Conservation (phyloP, 2,888 invertebrate genomes). For the Thera britannica region DNA sequence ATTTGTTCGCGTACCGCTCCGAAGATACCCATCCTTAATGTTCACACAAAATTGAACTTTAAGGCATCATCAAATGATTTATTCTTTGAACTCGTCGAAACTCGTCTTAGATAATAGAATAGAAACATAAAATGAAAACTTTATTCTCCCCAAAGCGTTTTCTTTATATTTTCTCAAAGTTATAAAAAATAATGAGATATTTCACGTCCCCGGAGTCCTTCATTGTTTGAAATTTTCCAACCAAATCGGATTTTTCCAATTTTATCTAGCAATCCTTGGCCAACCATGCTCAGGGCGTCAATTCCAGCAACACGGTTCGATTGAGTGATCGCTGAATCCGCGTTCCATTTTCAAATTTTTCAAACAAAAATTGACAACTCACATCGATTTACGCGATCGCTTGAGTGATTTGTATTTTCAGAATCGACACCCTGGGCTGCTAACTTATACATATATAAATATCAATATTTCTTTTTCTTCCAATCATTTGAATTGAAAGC, state of each 20-base stretch:
- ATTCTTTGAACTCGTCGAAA: constrained; percentile 61
- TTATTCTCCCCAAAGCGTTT: constrained; percentile 58
- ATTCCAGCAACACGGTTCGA: too few species aligned
- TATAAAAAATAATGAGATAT: constrained; percentile 77
- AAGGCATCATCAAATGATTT: constrained; percentile 67
- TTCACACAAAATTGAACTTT: constrained; percentile 73
- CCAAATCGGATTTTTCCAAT: constrained; percentile 40
- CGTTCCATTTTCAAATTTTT: too few species aligned
- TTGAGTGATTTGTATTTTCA: too few species aligned
- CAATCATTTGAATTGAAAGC: not conserved
- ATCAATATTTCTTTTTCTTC: not conserved
- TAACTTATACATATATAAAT: not conserved
- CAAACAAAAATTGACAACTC: too few species aligned
- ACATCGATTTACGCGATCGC: too few species aligned
- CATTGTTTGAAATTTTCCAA: constrained; percentile 60
- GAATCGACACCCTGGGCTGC: too few species aligned
- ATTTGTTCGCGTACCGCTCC: constrained; percentile 46
- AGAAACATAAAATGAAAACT: constrained; percentile 63
- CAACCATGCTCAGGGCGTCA: constrained; percentile 5
- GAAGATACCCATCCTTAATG: constrained; percentile 57
- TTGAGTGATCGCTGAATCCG: too few species aligned
- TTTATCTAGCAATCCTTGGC: constrained; percentile 37
- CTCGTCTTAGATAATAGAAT: constrained; percentile 60
- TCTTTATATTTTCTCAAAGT: constrained; percentile 68
- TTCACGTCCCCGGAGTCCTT: constrained; percentile 65